These are phyloP conservation scores for Eudemis profundana DNA, from an alignment of 2,888 invertebrate species.

Conservation along the genomic window DNA sequence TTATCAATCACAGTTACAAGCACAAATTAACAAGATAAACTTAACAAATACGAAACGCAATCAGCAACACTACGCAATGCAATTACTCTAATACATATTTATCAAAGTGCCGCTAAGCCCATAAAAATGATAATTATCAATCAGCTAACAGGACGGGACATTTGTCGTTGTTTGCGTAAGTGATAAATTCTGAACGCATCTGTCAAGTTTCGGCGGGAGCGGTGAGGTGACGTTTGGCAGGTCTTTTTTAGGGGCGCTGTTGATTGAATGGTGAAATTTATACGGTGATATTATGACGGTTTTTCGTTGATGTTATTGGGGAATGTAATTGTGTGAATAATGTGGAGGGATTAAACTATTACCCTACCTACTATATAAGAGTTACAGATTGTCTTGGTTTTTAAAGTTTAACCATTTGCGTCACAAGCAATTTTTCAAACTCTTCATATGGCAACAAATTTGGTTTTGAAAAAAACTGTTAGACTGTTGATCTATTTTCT, in stretches of 20 bases:
- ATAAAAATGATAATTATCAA: conserved; percentile 83
- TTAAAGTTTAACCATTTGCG: too few species aligned
- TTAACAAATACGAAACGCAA: conserved; percentile 36
- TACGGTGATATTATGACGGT: conserved; percentile 7
- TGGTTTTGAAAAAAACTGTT: too few species aligned
- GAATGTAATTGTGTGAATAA: not conserved
- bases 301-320: conserved; percentile 3
- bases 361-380: too few species aligned
- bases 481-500: too few species aligned
- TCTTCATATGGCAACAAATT: too few species aligned
- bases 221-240: conserved; percentile 34
- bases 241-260: conserved; percentile 40
- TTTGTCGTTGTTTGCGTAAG: conserved; percentile 76
- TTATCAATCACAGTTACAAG: conserved; percentile 21
- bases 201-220: conserved; percentile 58
- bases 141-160: conserved; percentile 73
- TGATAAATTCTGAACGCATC: conserved; percentile 65
- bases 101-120: conserved; percentile 63
- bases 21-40: conserved; percentile 24
- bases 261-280: conserved; percentile 36
- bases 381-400: too few species aligned
- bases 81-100: conserved; percentile 56
- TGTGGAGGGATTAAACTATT: not conserved
- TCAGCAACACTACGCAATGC: conserved; percentile 44
- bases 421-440: too few species aligned